phyloP scores from a whole-genome alignment of 2,113 vertebrate species.

The Crypturellus undulatus region DNA sequence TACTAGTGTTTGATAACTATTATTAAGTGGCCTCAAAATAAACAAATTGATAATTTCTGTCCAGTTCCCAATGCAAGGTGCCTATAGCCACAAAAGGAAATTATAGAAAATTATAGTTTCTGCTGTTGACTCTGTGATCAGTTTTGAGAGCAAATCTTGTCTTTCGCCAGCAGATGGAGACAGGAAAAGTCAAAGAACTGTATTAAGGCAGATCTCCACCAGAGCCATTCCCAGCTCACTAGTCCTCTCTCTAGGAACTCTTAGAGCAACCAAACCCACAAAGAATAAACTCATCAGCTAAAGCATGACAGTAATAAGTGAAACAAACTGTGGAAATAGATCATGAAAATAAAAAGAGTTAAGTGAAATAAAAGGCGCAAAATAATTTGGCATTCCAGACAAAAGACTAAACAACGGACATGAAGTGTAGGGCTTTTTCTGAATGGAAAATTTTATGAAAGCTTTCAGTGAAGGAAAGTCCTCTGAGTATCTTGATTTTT shows the following conservation, averaged over 20 bases:
- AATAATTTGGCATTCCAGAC: neutral
- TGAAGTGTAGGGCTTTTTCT: neutral
- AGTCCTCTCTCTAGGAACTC: neutral
- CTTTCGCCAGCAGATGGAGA: slow-evolving; percentile 70
- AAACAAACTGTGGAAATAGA: neutral
- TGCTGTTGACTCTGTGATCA: neutral
- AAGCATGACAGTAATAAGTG: neutral
- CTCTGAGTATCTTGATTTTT: neutral
- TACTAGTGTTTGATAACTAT: neutral
- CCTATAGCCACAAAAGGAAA: neutral
- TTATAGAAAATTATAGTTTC: neutral
- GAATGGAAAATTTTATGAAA: neutral
- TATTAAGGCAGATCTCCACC: neutral
- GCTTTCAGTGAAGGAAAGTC: neutral
- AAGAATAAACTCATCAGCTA: neutral
- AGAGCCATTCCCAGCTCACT: neutral
- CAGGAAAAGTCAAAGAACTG: slow-evolving; percentile 40
- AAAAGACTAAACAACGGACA: neutral
- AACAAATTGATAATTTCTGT: neutral
- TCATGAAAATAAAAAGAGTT: neutral
- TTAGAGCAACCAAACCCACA: neutral
- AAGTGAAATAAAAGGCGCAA: neutral
- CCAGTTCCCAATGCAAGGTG: neutral
- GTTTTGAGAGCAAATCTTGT: slow-evolving; percentile 20
- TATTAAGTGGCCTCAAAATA: slow-evolving; percentile 16